Conservation (phyloP, 2,888 invertebrate species). For the Pegoplata infirma region DNA sequence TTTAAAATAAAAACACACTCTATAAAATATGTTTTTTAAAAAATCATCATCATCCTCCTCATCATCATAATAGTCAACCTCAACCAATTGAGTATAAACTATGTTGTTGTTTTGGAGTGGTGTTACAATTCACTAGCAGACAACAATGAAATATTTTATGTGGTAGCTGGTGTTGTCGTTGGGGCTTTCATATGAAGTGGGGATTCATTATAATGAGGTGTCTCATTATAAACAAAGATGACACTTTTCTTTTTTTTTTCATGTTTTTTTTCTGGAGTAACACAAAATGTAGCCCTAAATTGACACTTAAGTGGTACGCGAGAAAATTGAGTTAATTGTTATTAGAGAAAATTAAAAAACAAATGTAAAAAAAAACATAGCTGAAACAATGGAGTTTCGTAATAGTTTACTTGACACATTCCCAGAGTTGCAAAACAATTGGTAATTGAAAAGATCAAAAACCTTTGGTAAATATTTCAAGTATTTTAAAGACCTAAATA, state of each 20-base stretch:
- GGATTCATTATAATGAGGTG: constrained; percentile 46
- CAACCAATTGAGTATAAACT: constrained; percentile 14
- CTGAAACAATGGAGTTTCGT: not conserved
- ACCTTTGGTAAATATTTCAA: no score
- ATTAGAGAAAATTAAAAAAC: constrained; percentile 20
- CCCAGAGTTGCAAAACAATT: not conserved
- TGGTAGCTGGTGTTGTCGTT: constrained; percentile 8
- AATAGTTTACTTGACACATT: constrained; percentile 23
- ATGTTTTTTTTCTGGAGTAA: not conserved
- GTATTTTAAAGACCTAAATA: no score
- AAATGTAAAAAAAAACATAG: not conserved
- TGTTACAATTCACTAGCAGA: constrained; percentile 33
- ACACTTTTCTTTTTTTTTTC: constrained; percentile 31
- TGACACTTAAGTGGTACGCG: constrained; percentile 42
- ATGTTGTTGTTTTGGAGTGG: not conserved
- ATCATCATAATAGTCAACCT: constrained; percentile 1
- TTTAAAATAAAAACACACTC: constrained; percentile 5
- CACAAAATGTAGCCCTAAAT: constrained; percentile 16
- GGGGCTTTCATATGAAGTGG: constrained; percentile 21
- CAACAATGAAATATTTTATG: constrained; percentile 31
- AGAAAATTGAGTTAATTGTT: constrained; percentile 50
- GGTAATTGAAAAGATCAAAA: not conserved
- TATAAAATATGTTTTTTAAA: constrained; percentile 3
- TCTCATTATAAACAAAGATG: constrained; percentile 49
- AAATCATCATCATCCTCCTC: constrained; percentile 6